phyloP scores from a whole-genome alignment of 92 coral and sea anemone genomes.

The Ricordea florida region DNA sequence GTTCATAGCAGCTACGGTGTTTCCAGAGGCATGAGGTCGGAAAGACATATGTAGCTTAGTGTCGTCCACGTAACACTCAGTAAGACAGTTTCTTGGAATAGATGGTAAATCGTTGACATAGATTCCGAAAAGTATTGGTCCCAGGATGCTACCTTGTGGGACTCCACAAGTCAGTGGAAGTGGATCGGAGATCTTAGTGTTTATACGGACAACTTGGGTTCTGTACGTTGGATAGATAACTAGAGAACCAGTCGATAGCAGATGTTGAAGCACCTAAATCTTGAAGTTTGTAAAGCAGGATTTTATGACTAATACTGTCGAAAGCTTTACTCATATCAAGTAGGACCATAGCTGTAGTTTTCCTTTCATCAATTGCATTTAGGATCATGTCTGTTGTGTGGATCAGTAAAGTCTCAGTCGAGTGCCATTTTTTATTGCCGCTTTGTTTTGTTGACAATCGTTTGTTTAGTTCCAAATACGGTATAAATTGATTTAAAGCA shows the following conservation, averaged over 20 bases:
- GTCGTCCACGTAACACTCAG: conserved; percentile 11
- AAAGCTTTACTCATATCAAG: conserved; percentile 4
- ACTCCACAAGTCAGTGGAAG: no score
- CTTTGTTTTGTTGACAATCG: conserved; percentile 35
- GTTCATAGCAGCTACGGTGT: no score
- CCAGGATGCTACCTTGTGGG: no score
- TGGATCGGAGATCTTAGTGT: no score
- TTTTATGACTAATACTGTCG: conserved; percentile 33
- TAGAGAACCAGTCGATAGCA: conserved; percentile 16
- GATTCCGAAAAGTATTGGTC: not conserved
- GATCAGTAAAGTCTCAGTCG: conserved; percentile 43
- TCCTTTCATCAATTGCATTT: conserved; percentile 24
- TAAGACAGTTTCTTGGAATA: conserved; percentile 13
- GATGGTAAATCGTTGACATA: conserved; percentile 2
- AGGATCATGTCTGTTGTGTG: conserved; percentile 31
- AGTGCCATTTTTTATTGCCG: conserved; percentile 37
- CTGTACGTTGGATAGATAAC: conserved; percentile 12
- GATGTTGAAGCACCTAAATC: conserved; percentile 22
- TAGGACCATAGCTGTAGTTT: conserved; percentile 34
- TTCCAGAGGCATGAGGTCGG: not conserved
- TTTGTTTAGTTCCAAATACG: conserved; percentile 18
- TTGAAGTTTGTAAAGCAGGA: conserved; percentile 28
- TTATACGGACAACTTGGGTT: no score
- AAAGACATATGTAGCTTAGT: conserved; percentile 17
- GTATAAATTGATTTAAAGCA: conserved; percentile 34